These are phyloP conservation scores for Nibea albiflora DNA, from an alignment of 2,113 vertebrate genomes.

Conservation along the genomic window DNA sequence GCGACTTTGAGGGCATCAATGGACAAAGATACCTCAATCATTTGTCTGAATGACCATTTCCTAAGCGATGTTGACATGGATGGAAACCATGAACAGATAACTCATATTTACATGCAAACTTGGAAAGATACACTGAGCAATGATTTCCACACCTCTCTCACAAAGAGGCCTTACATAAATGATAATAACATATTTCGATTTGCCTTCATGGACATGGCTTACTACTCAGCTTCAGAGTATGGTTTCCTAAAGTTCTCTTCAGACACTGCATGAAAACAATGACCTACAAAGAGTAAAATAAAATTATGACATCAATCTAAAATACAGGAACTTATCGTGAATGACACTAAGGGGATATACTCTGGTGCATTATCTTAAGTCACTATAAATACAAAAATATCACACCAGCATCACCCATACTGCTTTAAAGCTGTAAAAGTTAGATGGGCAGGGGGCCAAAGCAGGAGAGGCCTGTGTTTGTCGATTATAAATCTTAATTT, in stretches of 20 bases:
- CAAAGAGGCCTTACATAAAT: conserved; percentile 39
- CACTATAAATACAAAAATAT: conserved; percentile 91
- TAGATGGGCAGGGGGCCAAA: conserved; percentile 34
- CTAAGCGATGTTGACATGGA: conserved; percentile 16
- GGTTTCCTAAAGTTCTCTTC: conserved; percentile 26
- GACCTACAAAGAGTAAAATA: conserved; percentile 30
- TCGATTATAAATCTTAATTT: conserved; percentile 1
- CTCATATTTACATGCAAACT: conserved; percentile 68
- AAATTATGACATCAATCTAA: conserved; percentile 40
- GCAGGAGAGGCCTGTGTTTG: conserved; percentile 19
- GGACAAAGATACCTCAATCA: not conserved
- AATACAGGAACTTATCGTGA: conserved; percentile 65
- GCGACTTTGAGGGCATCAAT: conserved; percentile 8
- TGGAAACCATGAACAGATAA: conserved; percentile 44
- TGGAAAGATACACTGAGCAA: conserved; percentile 51
- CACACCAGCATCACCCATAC: conserved; percentile 86
- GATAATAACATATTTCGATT: conserved; percentile 31
- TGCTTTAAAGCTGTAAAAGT: conserved; percentile 70
- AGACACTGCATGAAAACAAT: conserved; percentile 29
- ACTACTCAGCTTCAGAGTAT: conserved; percentile 23
- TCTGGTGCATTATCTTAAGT: conserved; percentile 82
- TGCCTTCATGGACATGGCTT: conserved; percentile 27
- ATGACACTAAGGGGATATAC: conserved; percentile 52
- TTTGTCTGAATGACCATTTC: conserved; percentile 14
- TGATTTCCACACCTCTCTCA: conserved; percentile 13